Conservation (phyloP, 2,113 vertebrate species). For the Silurus meridionalis region DNA sequence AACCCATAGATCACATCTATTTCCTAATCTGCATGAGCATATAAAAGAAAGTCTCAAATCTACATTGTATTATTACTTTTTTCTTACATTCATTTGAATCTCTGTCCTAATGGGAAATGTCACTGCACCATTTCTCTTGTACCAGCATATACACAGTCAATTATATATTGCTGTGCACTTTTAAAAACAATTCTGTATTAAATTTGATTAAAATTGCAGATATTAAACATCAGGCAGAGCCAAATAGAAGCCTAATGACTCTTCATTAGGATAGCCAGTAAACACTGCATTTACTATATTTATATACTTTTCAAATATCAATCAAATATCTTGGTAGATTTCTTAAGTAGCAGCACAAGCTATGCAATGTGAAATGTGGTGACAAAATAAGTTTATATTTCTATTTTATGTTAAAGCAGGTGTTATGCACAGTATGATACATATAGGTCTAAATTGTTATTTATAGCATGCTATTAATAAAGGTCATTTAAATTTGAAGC, state of each 20-base stretch:
- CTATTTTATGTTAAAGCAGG: slow-evolving; percentile 7
- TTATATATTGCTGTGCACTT: background rate
- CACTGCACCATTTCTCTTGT: background rate
- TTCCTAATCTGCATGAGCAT: background rate
- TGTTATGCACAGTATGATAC: background rate
- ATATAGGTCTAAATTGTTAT: slow-evolving; percentile 1
- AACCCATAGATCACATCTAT: background rate
- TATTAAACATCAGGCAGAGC: background rate
- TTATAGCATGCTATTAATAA: slow-evolving; percentile 21
- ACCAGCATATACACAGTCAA: background rate
- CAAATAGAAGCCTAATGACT: background rate
- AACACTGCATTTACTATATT: background rate
- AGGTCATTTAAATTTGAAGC: slow-evolving; percentile 25
- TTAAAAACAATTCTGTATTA: background rate
- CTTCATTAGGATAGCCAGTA: background rate
- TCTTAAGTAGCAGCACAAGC: background rate
- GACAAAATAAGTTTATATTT: background rate
- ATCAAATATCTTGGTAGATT: background rate
- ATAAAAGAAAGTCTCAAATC: background rate
- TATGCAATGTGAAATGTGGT: slow-evolving; percentile 17
- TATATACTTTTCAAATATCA: background rate
- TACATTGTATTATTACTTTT: background rate
- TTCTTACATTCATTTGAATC: background rate
- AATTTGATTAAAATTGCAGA: background rate
- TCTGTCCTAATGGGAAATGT: background rate